Percentiles rank a stretch among this genome's conserved stretches.
Evolutionary conservation across 1,140 invertebrate genomes (phyloP).

Genomic region (Drosophila takahashii): DNA sequence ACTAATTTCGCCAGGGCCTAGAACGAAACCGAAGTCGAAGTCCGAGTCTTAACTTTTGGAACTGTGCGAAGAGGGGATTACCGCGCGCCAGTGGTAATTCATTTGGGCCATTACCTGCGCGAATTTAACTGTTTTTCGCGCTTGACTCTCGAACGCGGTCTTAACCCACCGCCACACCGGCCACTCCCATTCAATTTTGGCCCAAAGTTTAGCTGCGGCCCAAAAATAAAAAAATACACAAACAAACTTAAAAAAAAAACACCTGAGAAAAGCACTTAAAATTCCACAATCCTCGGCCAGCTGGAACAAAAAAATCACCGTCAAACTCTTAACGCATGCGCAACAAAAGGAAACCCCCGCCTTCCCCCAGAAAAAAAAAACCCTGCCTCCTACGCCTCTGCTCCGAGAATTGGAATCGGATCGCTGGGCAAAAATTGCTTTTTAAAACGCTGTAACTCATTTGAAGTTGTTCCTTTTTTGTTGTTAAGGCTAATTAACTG

Average conservation of each 20-base stretch:
- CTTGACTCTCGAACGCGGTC: constrained; percentile 14
- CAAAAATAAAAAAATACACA: background rate
- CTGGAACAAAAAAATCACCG: constrained; percentile 31
- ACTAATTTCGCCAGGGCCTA: constrained; percentile 26
- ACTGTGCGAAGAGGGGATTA: constrained; percentile 11
- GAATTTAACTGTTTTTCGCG: constrained; percentile 45
- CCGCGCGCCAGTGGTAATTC: constrained; percentile 21
- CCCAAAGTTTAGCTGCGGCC: constrained; percentile 3
- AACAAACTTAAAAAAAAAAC: constrained; percentile 26
- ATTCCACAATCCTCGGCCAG: constrained; percentile 27
- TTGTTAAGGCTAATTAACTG: constrained; percentile 31
- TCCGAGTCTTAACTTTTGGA: constrained; percentile 1
- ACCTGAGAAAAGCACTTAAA: constrained; percentile 55
- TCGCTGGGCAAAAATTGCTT: constrained; percentile 42
- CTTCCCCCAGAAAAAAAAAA: background rate
- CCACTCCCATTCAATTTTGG: constrained; percentile 26
- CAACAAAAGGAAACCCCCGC: constrained; percentile 51
- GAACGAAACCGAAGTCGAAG: background rate
- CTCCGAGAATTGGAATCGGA: constrained; percentile 32
- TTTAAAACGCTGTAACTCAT: constrained; percentile 43
- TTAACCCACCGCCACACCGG: background rate
- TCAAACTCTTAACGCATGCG: constrained; percentile 69
- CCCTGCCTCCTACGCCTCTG: background rate
- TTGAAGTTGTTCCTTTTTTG: constrained; percentile 14
- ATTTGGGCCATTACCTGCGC: constrained; percentile 41